Conservation (phyloP, 2,113 vertebrate genomes). For the Atlantisia rogersi region DNA sequence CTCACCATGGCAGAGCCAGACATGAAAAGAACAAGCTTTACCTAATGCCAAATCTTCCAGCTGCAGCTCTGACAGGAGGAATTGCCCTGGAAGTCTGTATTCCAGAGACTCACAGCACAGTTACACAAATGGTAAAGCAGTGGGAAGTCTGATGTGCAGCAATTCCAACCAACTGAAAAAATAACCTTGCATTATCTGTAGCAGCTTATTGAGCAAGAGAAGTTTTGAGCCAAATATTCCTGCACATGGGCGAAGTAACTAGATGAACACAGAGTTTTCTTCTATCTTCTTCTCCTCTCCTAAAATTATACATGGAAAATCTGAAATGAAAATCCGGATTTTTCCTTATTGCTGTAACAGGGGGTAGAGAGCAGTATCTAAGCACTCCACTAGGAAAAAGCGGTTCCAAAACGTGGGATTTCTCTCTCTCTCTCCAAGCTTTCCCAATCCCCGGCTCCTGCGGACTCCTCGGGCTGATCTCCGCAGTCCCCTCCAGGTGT, state of each 20-base stretch:
- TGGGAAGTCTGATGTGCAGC: background rate
- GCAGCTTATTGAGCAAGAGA: background rate
- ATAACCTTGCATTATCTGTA: background rate
- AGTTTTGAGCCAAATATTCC: background rate
- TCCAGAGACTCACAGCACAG: background rate
- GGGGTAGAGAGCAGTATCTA: background rate
- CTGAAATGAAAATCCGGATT: background rate
- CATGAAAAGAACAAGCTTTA: background rate
- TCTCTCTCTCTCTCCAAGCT: background rate
- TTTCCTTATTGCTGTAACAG: background rate
- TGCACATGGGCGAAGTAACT: background rate
- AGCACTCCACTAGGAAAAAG: background rate
- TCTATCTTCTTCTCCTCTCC: background rate
- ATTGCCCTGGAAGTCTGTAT: background rate
- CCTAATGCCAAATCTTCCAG: slow-evolving; percentile 11
- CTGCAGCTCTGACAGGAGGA: slow-evolving; percentile 1
- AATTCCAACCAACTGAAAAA: background rate
- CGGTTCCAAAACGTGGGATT: background rate
- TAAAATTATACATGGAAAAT: background rate
- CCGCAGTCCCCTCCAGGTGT: slow-evolving; percentile 69
- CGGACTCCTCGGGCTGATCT: background rate
- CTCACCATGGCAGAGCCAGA: background rate
- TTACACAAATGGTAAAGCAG: background rate
- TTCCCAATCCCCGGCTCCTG: background rate
- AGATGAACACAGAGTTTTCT: background rate